Base-by-base conservation (phyloP, 2,113 vertebrate genomes). In the Alligator sinensis region DNA sequence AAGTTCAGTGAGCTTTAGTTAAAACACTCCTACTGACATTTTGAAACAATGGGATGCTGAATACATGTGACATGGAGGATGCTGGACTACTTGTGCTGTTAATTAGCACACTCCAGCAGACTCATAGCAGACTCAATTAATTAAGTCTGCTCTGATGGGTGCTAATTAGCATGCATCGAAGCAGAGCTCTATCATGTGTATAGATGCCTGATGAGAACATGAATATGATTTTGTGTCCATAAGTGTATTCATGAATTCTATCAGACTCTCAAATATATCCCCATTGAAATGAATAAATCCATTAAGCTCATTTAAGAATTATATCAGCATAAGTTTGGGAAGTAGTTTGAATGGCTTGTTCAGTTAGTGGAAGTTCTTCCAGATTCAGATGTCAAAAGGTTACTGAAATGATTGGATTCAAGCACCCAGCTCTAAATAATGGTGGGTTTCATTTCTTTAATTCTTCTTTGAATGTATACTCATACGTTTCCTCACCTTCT, bases 241-340 rank as follows among this genome's bases (percentile, higher is more conserved):
- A 90, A 34, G 74, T 84, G 54, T 72, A 76, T 91, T 92, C 47
- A 88, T 38, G 5, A 4, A 61, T 78, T 79, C 75, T 74, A 34
- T 82, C 15, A 91, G 86, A 85, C 12, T 66, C 21, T 91, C 9
- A 80, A 38, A 81, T 70, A 14, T 47, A 85, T 93, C 92, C 28
- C 5, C 72, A 92, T 72, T 93, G 12, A 94, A 88, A 68, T 90
- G 2, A 94, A 27, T 80, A 80, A 19, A 30, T 81, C 83, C 38
- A 30, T 91, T 93, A 90, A 87, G 63, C 96, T 95, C n/a, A 76
- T 17, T 34, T 86, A 38, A 85, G 27, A 38, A 78, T 88, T 75
- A 92, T 80, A 76, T 89, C 17, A 22, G 1, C 82, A n/a, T 82
- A 76, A 61, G 2, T 86, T 94, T 92, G 6, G 34, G 82, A 88